Conservation (phyloP, 1,140 invertebrate genomes). For the Drosophila lacteicornis region DNA sequence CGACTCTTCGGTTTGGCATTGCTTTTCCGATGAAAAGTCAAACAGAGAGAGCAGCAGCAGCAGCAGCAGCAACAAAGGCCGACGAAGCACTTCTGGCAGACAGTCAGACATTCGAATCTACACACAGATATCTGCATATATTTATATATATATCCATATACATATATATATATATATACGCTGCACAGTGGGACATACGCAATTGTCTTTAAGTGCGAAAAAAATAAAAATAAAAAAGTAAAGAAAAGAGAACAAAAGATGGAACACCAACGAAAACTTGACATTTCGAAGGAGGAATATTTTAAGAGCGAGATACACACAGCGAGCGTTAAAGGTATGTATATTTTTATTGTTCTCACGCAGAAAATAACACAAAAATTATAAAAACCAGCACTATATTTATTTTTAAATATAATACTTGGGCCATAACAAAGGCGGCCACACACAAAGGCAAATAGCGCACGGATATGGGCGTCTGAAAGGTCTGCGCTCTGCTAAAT, state of each 20-base stretch:
- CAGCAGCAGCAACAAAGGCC: conserved; percentile 50
- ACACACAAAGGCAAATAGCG: conserved; percentile 5
- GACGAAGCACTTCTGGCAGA: conserved; percentile 67
- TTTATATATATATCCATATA: neutral
- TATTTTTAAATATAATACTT: conserved; percentile 70
- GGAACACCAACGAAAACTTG: conserved; percentile 55
- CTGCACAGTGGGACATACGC: conserved; percentile 69
- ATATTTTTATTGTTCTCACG: conserved; percentile 70
- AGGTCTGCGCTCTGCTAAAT: conserved; percentile 48
- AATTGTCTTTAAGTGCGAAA: conserved; percentile 68
- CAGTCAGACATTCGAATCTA: conserved; percentile 67
- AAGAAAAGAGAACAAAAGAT: conserved; percentile 33
- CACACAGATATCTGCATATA: conserved; percentile 6
- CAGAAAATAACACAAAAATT: conserved; percentile 42
- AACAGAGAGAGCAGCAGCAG: conserved; percentile 26
- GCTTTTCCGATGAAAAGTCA: conserved; percentile 70
- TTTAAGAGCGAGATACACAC: conserved; percentile 35
- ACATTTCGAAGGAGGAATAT: conserved; percentile 54
- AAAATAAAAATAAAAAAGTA: neutral
- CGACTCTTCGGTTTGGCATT: conserved; percentile 67
- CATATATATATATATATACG: conserved; percentile 14
- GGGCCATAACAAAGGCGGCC: conserved; percentile 45
- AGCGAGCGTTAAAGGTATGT: conserved; percentile 7
- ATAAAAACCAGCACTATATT: conserved; percentile 45
- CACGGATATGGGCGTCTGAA: conserved; percentile 7